phyloP scores from a whole-genome alignment of 2,888 invertebrate species.

The Agrochola circellaris region DNA sequence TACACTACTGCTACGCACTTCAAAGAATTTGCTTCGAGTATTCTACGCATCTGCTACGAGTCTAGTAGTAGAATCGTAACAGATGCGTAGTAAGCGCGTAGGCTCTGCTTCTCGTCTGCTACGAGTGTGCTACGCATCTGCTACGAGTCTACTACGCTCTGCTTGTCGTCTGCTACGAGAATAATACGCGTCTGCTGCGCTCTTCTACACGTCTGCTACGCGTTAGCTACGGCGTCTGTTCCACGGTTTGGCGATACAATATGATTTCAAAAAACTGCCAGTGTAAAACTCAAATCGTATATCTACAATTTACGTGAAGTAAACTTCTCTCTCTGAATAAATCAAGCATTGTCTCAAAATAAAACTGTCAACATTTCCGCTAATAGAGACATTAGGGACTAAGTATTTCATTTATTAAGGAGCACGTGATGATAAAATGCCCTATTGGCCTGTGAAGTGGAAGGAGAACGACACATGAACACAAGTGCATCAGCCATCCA shows the following conservation, averaged over 20 bases:
- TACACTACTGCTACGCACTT: neutral
- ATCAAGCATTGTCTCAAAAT: neutral
- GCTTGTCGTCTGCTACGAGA: neutral
- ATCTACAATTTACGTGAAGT: neutral
- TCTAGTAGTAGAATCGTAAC: too few relatives aligned
- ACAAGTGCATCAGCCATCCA: constrained; percentile 20
- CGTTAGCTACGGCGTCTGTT: too few relatives aligned
- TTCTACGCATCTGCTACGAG: neutral
- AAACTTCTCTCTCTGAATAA: constrained; percentile 3
- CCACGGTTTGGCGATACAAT: neutral
- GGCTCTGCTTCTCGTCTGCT: neutral
- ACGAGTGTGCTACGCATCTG: neutral
- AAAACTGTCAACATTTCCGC: constrained; percentile 23
- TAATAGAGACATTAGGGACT: constrained; percentile 10
- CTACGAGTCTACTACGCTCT: neutral
- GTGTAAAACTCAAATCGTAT: neutral
- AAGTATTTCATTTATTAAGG: neutral
- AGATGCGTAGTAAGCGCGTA: too few relatives aligned
- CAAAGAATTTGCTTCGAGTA: neutral
- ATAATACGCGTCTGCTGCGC: neutral
- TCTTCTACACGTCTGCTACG: neutral
- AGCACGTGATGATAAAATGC: constrained; percentile 27
- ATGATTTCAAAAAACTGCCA: neutral
- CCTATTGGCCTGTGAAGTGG: neutral
- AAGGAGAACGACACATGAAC: neutral